Evolutionary conservation across 2,797 vertebrate genomes (phyloP).

Genomic region (Typhlichthys subterraneus): DNA sequence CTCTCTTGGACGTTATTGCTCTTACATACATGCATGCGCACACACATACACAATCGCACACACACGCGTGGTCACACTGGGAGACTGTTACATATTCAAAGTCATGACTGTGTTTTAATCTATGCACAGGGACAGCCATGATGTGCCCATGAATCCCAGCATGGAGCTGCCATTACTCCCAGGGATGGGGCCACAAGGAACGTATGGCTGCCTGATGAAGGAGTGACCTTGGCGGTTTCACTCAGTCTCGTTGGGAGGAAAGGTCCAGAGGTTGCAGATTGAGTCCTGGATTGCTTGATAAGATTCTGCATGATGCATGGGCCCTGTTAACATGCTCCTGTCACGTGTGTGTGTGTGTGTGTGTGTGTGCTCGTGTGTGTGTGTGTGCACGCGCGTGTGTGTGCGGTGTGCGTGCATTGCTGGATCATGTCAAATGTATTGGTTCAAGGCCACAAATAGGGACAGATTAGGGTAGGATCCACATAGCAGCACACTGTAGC

Average conservation of each 20-base stretch:
- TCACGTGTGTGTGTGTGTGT: slow-evolving; percentile 9
- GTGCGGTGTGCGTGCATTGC: slow-evolving; percentile 7
- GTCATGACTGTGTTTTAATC: slow-evolving; percentile 35
- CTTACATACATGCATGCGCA: background rate
- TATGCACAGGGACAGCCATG: background rate
- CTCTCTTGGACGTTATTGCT: background rate
- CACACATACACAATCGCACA: background rate
- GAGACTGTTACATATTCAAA: slow-evolving; percentile 44
- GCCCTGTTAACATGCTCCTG: slow-evolving; percentile 27
- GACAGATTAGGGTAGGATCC: no score
- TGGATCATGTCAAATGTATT: background rate
- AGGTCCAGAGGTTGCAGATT: slow-evolving; percentile 61
- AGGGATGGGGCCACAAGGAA: slow-evolving; percentile 45
- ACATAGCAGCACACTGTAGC: no score
- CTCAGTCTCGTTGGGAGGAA: slow-evolving; percentile 40
- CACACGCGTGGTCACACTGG: background rate
- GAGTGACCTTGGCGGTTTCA: slow-evolving; percentile 39
- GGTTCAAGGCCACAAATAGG: no score
- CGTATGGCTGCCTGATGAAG: slow-evolving; percentile 32
- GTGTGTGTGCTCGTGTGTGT: slow-evolving; percentile 8
- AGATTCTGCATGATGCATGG: slow-evolving; percentile 49
- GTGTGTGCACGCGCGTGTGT: background rate
- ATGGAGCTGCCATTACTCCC: slow-evolving; percentile 32
- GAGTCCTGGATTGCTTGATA: slow-evolving; percentile 51
- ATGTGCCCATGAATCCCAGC: slow-evolving; percentile 19